phyloP scores from a whole-genome alignment of 2,888 invertebrate species.

The Allygus modestus region DNA sequence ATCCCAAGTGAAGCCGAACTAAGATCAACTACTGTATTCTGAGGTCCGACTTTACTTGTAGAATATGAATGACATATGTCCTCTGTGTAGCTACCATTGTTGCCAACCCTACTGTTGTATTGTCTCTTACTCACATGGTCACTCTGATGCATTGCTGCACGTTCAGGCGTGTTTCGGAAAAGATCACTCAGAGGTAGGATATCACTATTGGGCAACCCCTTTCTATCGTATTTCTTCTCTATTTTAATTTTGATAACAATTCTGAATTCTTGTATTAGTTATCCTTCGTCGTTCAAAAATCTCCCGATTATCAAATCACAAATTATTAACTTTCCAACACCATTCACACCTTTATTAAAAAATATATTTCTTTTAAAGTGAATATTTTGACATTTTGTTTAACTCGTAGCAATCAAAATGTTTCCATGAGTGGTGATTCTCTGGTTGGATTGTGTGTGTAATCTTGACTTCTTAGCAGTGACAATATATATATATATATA shows the following conservation, averaged over 20 bases:
- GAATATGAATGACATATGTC: too few relatives aligned
- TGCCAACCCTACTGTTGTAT: constrained; percentile 62
- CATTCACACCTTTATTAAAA: constrained; percentile 6
- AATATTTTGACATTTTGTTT: neutral
- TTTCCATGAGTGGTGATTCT: constrained; percentile 1
- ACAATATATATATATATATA: too few relatives aligned
- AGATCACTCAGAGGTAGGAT: constrained; percentile 96
- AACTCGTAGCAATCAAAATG: neutral
- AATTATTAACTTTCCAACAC: constrained; percentile 12
- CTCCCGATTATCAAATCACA: constrained; percentile 20
- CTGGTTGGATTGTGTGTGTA: constrained; percentile 34
- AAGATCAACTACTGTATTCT: too few relatives aligned
- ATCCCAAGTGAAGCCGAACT: too few relatives aligned
- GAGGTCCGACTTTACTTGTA: too few relatives aligned
- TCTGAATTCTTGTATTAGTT: constrained; percentile 56
- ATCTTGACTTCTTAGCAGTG: too few relatives aligned
- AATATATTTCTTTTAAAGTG: neutral
- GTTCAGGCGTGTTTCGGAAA: constrained; percentile 95
- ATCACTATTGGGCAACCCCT: constrained; percentile 68
- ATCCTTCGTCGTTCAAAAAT: constrained; percentile 18
- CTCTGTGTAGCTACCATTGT: neutral
- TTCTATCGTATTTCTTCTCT: constrained; percentile 68
- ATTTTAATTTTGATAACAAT: constrained; percentile 61
- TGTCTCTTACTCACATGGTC: constrained; percentile 65
- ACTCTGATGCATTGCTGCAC: constrained; percentile 72